Evolutionary conservation across 2,797 vertebrate genomes (phyloP).

Genomic region (Chromobotia macracanthus): DNA sequence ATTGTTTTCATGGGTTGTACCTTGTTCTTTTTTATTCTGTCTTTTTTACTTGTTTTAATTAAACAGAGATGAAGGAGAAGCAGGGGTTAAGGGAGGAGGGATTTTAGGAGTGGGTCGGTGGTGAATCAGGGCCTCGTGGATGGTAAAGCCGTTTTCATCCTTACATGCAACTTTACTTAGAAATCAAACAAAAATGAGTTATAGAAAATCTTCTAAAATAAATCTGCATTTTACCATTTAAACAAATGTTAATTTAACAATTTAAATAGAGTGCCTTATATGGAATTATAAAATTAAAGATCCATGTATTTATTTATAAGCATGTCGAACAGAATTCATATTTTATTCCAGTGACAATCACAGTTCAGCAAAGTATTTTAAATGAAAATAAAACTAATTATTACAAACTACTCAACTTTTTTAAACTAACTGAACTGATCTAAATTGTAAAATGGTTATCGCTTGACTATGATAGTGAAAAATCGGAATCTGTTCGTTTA

Average conservation of each 20-base stretch:
- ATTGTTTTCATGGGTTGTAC: conserved; percentile 41
- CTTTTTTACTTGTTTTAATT: conserved; percentile 68
- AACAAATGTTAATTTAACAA: conserved; percentile 24
- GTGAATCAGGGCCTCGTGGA: background rate
- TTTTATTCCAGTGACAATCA: background rate
- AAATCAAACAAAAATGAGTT: conserved; percentile 1
- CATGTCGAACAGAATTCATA: background rate
- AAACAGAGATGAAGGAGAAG: conserved; percentile 59
- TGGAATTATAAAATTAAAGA: conserved; percentile 24
- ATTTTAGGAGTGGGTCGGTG: background rate
- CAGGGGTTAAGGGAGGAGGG: background rate
- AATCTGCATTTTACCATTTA: conserved; percentile 12
- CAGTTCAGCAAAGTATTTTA: conserved; percentile 14
- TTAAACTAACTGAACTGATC: background rate
- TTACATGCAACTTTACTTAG: conserved; percentile 42
- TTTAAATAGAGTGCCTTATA: conserved; percentile 11
- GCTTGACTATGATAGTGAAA: background rate
- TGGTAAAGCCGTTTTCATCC: conserved; percentile 4
- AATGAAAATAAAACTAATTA: conserved; percentile 8
- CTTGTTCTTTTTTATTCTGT: conserved; percentile 72
- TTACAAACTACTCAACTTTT: conserved; percentile 1
- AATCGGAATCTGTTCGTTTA: background rate
- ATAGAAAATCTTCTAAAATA: conserved; percentile 39
- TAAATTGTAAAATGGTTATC: background rate
- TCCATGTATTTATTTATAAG: background rate